Evolutionary conservation across 2,888 invertebrate species (phyloP), one percentile per base, ranked within the genome.

Genomic region (Orthonychiurus folsomi): DNA sequence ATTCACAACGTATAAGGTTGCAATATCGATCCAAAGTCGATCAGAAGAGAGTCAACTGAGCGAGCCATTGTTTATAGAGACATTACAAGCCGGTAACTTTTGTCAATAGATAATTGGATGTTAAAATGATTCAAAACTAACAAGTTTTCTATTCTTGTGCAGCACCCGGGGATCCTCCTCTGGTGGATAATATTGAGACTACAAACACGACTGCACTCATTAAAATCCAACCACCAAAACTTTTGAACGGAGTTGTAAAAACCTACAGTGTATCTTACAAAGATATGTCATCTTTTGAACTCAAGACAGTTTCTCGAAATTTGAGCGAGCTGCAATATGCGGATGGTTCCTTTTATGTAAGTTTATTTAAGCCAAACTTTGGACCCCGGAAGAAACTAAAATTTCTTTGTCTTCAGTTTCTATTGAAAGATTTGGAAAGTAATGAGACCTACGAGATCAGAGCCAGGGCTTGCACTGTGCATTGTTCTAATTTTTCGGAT

Each of bases 1-100:
- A 0, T 88, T 85, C 74, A 86, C 86, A 2, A 85, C 84, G 0
- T 92, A 92, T 74, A 84, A 82, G 76, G 80, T 90, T 56, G 80
- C 80, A 24, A 83, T 91, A 66, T 81, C 85, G 47, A 83, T 89
- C 67, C 81, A 81, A 50, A 83, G 84, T 0, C 80, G 79, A 58
- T 79, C 77, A 54, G 83, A 80, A 3, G 79, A 79, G 65, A 74
- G 75, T 56, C 63, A 67, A 25, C 77, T 77, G 58, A 84, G 85
- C 77, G 81, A 86, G 78, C 78, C 85, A 63, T 73, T 83, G 1
- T 80, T 80, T 59, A 83, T 83, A 50, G 86, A 85, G 2, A 91
- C 90, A 25, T 18, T 50, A 3, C 50, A 59, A 26, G 48, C 59
- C 20, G 56, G 56, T 56, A 21, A n/a, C 80, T 50, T 60, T 52